Base-by-base conservation (phyloP, 2,888 invertebrate genomes). In the Heliconius charithonia region DNA sequence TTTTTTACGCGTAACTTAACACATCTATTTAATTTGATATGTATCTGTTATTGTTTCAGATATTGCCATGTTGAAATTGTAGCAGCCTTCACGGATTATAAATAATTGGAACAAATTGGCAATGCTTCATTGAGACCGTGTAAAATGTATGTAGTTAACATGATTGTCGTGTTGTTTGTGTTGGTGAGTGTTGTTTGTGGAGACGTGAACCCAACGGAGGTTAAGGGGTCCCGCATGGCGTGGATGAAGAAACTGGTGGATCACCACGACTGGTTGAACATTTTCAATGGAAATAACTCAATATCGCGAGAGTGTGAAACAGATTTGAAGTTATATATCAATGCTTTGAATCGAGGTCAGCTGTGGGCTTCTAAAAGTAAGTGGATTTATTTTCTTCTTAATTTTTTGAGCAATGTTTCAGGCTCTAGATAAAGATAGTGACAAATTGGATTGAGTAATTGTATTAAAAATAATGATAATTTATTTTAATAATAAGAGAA, bases 361-460 rank as follows among this genome's bases (percentile, higher is more conserved):
- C 92, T 96, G 67, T 98, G 98, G 98, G 98, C 98, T 16, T 96
- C 97, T 59, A 97, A 96, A 94, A 97, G 98, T 98, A 89, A 96
- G 97, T 96, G 10, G 4, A 62, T 41, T 63, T 74, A 25, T 62
- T 41, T 12, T 41, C 0, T 22, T 37, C 1, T n/a, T 13, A 0
- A 67, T n/a, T n/a, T 37, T 22, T n/a, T 67, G 3, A 4, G 13
- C 13, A 13, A 63, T 25, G 25, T 27, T 16, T 6, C 13, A 25
- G 45, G 56, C 6, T 7, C 16, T 56, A 56, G 3, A 6, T 7
- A 56, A 22, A 56, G 56, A 56, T 22, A 56, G 0, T 56, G 22
- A 7, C 56, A 9, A 9, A 56, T 16, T 51, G 16, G 51, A 51
- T 51, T 51, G 22, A 22, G 22, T 9, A 56, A 19, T 19, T 51